Base-by-base conservation (phyloP, 2,113 vertebrate genomes). In the Halcyon senegalensis region DNA sequence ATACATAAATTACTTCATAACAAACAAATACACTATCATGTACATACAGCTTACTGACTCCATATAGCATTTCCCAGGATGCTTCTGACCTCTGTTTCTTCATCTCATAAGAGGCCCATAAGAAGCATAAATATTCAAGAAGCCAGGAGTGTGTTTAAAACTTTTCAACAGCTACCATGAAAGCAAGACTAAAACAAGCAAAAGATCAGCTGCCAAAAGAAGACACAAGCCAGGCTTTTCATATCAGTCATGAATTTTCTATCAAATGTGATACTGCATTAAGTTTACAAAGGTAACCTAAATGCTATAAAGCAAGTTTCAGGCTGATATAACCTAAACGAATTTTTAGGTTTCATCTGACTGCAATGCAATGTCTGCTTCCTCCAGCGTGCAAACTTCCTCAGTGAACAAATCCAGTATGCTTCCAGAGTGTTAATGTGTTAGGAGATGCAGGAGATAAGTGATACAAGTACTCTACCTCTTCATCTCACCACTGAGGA, bases 61-160 rank as follows among this genome's bases (percentile, higher is more conserved):
- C 84, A 77, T 50, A 46, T 28, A 93, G 69, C 81, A 33, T 92
- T 80, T 92, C 94, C 82, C 87, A 35, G 94, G 66, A 74, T 72
- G 74, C 59, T 86, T 53, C 92, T 60, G 21, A 93, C 94, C 97
- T 96, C 77, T 91, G 77, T 58, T 88, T 82, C 94, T 93, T 90
- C 81, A 60, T 83, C 95, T 93, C 16, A 0, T 31, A 53, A 93
- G 89, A 96, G 83, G 51, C 94, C 88, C 70, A 72, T 94, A 97
- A 96, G 93, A 96, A 89, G 53, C 76, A 95, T 90, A 97, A 98
- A 97, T 96, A 97, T 91, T 97, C 68, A 88, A 90, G 95, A 95
- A 98, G 90, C 37, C 1, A 8, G 64, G 43, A 81, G 66, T 84
- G 48, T 84, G 53, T 94, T 96, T 96, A 90, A 97, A 95, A 70